These are phyloP conservation scores for Leptoclinus maculatus DNA, from an alignment of 2,797 vertebrate genomes.

Conservation along the genomic window DNA sequence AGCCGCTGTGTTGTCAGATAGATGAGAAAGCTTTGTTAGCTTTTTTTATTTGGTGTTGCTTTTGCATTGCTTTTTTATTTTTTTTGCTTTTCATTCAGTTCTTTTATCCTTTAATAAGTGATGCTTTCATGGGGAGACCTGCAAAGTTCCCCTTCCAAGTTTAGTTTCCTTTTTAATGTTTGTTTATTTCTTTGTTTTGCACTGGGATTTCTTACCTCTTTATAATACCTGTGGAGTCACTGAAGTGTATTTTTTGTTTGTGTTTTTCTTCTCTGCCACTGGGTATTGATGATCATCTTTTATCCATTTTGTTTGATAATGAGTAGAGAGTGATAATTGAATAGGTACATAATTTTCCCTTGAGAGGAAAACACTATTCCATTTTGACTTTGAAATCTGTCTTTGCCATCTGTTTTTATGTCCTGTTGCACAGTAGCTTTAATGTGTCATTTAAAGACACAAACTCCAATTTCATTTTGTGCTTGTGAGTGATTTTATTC, in stretches of 20 bases:
- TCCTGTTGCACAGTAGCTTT: background rate
- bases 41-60: conserved; percentile 39
- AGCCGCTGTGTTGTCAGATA: conserved; percentile 57
- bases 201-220: conserved; percentile 32
- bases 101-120: conserved; percentile 39
- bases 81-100: conserved; percentile 41
- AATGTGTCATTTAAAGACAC: conserved; percentile 8
- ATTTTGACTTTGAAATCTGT: conserved; percentile 24
- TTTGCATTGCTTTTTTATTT: conserved; percentile 23
- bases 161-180: conserved; percentile 17
- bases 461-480: background rate
- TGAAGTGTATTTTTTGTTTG: conserved; percentile 36
- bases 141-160: conserved; percentile 42
- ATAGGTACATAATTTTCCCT: conserved; percentile 29
- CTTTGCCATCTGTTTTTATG: conserved; percentile 26
- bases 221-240: conserved; percentile 33
- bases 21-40: conserved; percentile 54
- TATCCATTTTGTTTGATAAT: conserved; percentile 26
- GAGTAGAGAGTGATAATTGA: conserved; percentile 38
- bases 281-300: conserved; percentile 38
- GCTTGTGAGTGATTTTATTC: background rate
- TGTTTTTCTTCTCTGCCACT: conserved; percentile 27
- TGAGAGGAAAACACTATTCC: background rate
- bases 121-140: conserved; percentile 40
- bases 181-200: conserved; percentile 52